phyloP scores from a whole-genome alignment of 2,888 invertebrate species.

The Rhamphomyia laevipes region DNA sequence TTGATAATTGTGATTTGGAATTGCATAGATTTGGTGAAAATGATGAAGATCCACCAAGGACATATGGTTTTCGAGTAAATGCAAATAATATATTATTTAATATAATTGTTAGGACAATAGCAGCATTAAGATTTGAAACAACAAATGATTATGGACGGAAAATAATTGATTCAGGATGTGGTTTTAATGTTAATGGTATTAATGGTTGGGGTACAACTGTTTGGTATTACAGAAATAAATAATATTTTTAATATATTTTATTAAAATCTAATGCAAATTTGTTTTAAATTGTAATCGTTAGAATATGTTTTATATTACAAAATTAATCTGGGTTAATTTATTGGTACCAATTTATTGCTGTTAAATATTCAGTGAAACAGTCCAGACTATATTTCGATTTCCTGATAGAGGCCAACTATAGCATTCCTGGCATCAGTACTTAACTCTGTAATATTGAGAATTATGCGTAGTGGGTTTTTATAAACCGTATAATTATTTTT shows the following conservation, averaged over 20 bases:
- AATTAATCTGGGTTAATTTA: too few species aligned
- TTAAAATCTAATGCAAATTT: too few species aligned
- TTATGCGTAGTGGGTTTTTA: too few species aligned
- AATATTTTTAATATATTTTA: not conserved
- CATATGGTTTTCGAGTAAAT: conserved; percentile 49
- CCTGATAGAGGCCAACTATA: too few species aligned
- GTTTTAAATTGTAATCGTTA: too few species aligned
- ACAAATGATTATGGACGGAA: conserved; percentile 48
- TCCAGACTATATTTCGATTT: too few species aligned
- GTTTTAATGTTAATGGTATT: conserved; percentile 47
- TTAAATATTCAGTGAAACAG: too few species aligned
- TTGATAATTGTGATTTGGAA: conserved; percentile 42
- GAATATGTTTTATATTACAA: too few species aligned
- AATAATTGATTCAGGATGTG: conserved; percentile 47
- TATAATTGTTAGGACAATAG: conserved; percentile 42
- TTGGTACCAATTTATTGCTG: too few species aligned
- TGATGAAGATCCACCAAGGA: conserved; percentile 41
- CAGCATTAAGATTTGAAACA: conserved; percentile 45
- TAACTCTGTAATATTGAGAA: too few species aligned
- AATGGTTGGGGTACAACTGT: conserved; percentile 54
- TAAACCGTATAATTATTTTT: too few species aligned
- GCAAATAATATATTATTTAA: conserved; percentile 41
- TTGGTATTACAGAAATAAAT: conserved; percentile 45
- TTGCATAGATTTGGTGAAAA: conserved; percentile 51
- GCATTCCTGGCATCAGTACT: too few species aligned